phyloP scores from a whole-genome alignment of 2,113 vertebrate genomes.

The Erinaceus europaeus region DNA sequence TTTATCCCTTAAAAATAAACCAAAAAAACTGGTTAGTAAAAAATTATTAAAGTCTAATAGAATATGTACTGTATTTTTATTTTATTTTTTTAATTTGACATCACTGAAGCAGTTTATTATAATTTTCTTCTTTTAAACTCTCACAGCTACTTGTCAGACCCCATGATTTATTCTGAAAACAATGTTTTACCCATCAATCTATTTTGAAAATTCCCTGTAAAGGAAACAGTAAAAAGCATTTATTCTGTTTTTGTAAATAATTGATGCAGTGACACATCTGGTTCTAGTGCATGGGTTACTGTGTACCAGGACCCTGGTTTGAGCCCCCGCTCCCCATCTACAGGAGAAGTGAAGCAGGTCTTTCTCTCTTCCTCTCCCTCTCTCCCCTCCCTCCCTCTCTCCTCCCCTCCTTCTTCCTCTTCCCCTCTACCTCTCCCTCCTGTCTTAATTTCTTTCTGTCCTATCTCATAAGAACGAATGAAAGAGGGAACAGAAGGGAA shows the following conservation, averaged over 20 bases:
- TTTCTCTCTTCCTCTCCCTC: no score
- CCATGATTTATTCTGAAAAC: background rate
- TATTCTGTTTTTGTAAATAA: background rate
- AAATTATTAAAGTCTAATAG: slow-evolving; percentile 16
- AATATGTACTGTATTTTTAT: background rate
- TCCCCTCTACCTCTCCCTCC: no score
- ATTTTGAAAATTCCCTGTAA: slow-evolving; percentile 11
- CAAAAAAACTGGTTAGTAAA: background rate
- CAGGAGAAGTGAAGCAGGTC: no score
- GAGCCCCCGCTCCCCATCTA: no score
- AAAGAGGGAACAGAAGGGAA: no score
- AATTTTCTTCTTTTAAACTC: background rate
- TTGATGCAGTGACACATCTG: no score
- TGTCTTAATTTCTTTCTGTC: no score
- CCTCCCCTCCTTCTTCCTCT: no score
- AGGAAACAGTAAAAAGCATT: background rate
- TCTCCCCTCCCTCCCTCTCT: no score
- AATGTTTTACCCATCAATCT: background rate
- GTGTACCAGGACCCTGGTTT: no score
- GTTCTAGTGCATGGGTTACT: no score
- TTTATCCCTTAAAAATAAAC: background rate
- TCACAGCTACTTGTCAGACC: background rate
- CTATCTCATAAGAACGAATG: no score
- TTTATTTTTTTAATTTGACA: background rate
- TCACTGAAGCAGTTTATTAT: background rate